These are phyloP conservation scores for Xestia c-nigrum DNA, from an alignment of 2,888 invertebrate species.

Conservation along the genomic window DNA sequence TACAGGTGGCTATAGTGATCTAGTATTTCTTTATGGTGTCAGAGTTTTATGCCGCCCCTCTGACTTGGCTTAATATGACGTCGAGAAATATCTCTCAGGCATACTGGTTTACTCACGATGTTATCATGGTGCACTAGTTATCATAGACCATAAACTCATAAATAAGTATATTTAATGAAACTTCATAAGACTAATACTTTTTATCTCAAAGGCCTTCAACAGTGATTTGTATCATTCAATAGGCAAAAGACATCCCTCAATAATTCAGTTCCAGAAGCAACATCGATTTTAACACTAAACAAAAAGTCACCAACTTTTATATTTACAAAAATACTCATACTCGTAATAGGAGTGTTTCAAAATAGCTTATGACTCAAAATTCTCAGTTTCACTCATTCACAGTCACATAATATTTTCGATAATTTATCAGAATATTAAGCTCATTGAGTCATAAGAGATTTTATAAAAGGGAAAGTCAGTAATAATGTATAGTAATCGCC, in stretches of 20 bases:
- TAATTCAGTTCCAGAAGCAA: no score
- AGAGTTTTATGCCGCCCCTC: no score
- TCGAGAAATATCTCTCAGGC: no score
- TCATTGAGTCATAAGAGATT: slow-evolving; percentile 29
- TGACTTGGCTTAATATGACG: no score
- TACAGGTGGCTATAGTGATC: background rate
- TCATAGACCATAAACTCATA: background rate
- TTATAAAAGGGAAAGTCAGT: slow-evolving; percentile 55
- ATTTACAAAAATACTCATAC: background rate
- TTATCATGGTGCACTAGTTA: background rate
- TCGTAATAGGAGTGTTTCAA: background rate
- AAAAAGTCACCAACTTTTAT: background rate
- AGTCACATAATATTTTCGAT: slow-evolving; percentile 24
- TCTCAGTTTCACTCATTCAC: background rate
- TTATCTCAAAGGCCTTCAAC: background rate
- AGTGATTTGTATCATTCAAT: background rate
- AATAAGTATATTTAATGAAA: background rate
- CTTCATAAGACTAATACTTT: background rate
- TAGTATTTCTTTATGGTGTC: no score
- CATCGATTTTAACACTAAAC: slow-evolving; percentile 12
- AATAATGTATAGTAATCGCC: slow-evolving; percentile 40
- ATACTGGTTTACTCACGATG: no score
- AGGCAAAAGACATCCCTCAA: background rate
- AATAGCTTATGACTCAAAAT: background rate
- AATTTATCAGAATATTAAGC: slow-evolving; percentile 47